Base-by-base conservation (phyloP, 2,113 vertebrate genomes). In the Microtus ochrogaster region DNA sequence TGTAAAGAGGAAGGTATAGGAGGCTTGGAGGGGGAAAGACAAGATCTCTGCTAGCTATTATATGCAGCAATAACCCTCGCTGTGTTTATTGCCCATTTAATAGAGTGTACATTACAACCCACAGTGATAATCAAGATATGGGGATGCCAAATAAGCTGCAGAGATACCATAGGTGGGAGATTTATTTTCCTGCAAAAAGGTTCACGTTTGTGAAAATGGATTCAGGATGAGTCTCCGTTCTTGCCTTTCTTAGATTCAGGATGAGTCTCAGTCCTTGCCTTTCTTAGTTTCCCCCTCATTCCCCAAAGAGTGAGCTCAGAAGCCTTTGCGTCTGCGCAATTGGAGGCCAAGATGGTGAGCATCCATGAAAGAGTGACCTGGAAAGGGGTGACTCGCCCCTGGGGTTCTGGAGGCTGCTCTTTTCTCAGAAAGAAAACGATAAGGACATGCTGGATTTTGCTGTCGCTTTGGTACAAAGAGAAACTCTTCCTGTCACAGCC, bases 21-120 rank as follows among this genome's bases (percentile, higher is more conserved):
- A 97, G 61, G 58, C 94, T 96, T 90, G 90, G 90, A 97, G 94
- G 90, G 87, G 47, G 74, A 91, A 91, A 96, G 96, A 97, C 94
- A 97, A 96, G 97, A 92, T 96, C 97, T 97, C 96, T 95, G 95
- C 92, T 95, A 97, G 97, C 97, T 98, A 97, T 98, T 97, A 97
- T 81, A 95, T 95, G 95, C 61, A 1, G 96, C 94, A 95, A 94
- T 96, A 96, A 97, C 92, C 89, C 97, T 96, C 68, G 92, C 97
- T 97, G 97, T 96, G 96, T 97, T 98, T 97, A 97, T 98, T 97
- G 96, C 97, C 96, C 93, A 97, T 98, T 98, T 98, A 98, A 98
- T 98, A 97, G 97, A 97, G 96, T 97, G 73, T 97, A 96, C 97
- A 96, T 97, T 97, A 96, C 97, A 97, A 96, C 97, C 97, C 97